Evolutionary conservation across 2,888 invertebrate genomes (phyloP).

Genomic region (Pteria penguin): DNA sequence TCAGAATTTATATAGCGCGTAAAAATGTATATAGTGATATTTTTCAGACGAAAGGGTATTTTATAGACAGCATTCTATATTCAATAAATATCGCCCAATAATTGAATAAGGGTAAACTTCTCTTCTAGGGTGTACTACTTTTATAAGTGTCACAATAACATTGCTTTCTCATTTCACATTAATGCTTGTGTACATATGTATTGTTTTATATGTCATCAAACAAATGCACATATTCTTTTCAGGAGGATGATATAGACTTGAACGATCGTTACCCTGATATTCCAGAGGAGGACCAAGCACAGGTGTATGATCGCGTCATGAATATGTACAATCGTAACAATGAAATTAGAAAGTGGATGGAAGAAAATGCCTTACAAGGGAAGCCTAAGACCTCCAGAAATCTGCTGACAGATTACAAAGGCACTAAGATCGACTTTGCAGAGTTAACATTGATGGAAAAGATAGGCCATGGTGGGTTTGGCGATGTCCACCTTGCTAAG

Average conservation of each 20-base stretch:
- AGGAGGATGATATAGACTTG: constrained; percentile 8
- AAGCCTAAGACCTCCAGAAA: constrained; percentile 33
- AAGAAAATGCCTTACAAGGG: neutral
- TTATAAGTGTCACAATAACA: no score
- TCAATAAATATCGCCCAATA: no score
- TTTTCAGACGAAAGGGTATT: no score
- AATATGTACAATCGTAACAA: constrained; percentile 20
- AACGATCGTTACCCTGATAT: neutral
- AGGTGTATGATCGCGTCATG: neutral
- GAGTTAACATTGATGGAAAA: constrained; percentile 42
- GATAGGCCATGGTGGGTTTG: constrained; percentile 54
- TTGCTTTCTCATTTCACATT: no score
- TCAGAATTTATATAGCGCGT: no score
- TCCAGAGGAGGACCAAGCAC: neutral
- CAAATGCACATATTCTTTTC: constrained; percentile 2
- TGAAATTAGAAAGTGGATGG: constrained; percentile 21
- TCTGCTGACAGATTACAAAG: constrained; percentile 32
- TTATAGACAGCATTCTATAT: no score
- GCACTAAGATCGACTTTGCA: constrained; percentile 37
- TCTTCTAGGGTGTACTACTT: no score
- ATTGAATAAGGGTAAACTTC: no score
- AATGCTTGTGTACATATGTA: no score
- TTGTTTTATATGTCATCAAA: no score
- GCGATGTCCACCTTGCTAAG: constrained; percentile 47
- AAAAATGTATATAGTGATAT: no score